Percentiles rank a stretch among this genome's conserved stretches.
Conservation (phyloP, 2,797 vertebrate genomes). For the Coreius guichenoti region DNA sequence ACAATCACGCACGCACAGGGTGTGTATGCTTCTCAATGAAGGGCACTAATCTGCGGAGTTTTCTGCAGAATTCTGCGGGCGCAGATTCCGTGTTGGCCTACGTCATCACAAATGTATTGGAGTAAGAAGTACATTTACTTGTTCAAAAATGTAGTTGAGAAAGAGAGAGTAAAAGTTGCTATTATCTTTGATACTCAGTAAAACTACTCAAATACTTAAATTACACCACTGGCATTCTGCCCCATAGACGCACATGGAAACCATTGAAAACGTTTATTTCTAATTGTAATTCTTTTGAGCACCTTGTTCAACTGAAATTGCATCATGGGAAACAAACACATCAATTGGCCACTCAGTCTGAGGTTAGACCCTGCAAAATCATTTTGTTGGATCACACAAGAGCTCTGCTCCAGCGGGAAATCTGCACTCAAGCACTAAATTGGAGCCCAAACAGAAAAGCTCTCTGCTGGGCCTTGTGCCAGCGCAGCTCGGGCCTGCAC, state of each 20-base stretch:
- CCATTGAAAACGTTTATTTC: background rate
- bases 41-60: too few species aligned
- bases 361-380: slow-evolving; percentile 26
- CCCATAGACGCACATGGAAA: background rate
- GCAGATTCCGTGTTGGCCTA: too few species aligned
- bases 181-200: too few species aligned
- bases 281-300: background rate
- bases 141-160: too few species aligned
- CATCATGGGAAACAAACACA: background rate
- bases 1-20: too few species aligned
- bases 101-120: too few species aligned
- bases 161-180: too few species aligned
- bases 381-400: slow-evolving; percentile 33
- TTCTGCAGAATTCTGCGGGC: too few species aligned
- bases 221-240: background rate
- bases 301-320: slow-evolving; percentile 19
- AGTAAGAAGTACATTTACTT: too few species aligned
- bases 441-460: slow-evolving; percentile 38
- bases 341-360: slow-evolving; percentile 18
- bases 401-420: slow-evolving; percentile 20
- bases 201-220: too few species aligned
- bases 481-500: background rate
- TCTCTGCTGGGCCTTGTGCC: background rate
- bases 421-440: slow-evolving; percentile 24
- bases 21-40: too few species aligned